phyloP scores from a whole-genome alignment of 2,888 invertebrate genomes.

The Muschampia plurimacula region DNA sequence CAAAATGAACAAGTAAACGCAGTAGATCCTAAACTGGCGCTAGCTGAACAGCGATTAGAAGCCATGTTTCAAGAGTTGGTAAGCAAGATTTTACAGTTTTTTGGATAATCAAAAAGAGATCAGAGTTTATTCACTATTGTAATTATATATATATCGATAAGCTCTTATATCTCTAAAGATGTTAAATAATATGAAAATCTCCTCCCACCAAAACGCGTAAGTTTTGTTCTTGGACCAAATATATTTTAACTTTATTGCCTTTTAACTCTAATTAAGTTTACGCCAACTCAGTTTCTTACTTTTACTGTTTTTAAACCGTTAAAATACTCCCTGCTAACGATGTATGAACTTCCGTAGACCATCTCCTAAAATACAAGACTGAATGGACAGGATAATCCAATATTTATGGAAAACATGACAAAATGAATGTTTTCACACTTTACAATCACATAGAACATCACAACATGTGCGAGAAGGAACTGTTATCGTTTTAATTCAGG shows the following conservation, averaged over 20 bases:
- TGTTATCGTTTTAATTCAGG: no score
- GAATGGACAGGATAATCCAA: not conserved
- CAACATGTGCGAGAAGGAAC: no score
- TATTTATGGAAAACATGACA: no score
- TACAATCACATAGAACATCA: no score
- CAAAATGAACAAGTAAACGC: slow-evolving; percentile 60
- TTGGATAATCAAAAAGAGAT: not conserved
- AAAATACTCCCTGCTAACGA: not conserved
- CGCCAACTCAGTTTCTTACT: not conserved
- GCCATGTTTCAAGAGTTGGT: slow-evolving; percentile 87
- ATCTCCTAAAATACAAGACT: not conserved
- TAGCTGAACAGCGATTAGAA: slow-evolving; percentile 85
- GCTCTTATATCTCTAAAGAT: not conserved
- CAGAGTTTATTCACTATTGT: not conserved
- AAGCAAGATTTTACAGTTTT: slow-evolving; percentile 47
- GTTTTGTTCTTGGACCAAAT: no score
- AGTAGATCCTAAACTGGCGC: slow-evolving; percentile 71
- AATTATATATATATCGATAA: not conserved
- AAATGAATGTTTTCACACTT: no score
- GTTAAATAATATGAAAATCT: not conserved
- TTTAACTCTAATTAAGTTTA: not conserved
- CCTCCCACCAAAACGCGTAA: not conserved
- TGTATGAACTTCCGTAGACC: not conserved
- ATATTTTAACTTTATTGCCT: not conserved
- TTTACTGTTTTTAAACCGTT: not conserved